A percentile compares a stretch with the other conserved stretches of the same genome.
These are phyloP conservation scores for Darevskia nairensis DNA, from an alignment of 2,797 vertebrate species.

Conservation along the genomic window DNA sequence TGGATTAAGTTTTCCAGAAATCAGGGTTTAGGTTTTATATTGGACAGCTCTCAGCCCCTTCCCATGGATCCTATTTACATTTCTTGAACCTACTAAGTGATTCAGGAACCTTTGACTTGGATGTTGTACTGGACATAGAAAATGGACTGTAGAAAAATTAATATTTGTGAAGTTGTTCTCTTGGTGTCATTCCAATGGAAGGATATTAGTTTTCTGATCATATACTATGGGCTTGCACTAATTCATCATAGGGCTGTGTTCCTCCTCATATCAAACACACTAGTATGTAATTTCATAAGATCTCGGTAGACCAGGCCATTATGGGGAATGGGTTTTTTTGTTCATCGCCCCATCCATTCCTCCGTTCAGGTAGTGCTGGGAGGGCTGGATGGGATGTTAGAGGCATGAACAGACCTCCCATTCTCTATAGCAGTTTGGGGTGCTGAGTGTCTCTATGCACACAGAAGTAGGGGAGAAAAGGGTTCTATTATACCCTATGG, in stretches of 20 bases:
- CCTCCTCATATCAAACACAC: not conserved
- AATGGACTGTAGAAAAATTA: not conserved
- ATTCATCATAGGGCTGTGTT: not conserved
- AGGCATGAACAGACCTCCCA: not conserved
- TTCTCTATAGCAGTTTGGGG: no score
- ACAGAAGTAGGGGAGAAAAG: no score
- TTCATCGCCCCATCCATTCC: not conserved
- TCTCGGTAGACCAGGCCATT: not conserved
- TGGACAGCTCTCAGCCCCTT: not conserved
- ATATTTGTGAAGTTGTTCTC: not conserved
- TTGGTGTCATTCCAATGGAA: not conserved
- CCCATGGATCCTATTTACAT: not conserved
- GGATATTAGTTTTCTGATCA: not conserved
- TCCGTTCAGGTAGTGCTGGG: not conserved
- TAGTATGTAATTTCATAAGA: not conserved
- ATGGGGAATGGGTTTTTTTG: not conserved
- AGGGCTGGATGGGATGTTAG: not conserved
- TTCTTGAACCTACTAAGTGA: not conserved
- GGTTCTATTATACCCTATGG: no score
- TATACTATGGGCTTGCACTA: not conserved
- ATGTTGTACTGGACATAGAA: not conserved
- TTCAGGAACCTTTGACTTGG: not conserved
- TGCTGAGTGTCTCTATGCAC: not conserved
- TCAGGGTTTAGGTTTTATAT: not conserved
- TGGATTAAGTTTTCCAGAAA: not conserved